Conservation (phyloP, 2,888 invertebrate species). For the Dichetophora obliterata region DNA sequence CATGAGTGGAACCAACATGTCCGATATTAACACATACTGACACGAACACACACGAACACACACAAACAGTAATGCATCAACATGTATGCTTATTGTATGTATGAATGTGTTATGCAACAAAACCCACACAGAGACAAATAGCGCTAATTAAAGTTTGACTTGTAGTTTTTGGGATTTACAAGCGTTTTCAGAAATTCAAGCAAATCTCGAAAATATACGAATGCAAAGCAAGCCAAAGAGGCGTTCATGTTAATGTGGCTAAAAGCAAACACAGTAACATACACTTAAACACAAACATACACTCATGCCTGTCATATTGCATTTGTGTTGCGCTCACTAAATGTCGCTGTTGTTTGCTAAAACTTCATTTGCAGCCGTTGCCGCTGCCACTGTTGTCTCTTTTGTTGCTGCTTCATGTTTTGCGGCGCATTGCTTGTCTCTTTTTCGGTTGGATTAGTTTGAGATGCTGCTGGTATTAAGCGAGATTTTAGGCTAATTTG, state of each 20-base stretch:
- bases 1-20: not conserved
- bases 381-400: not conserved
- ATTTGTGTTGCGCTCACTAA: not conserved
- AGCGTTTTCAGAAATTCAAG: conserved; percentile 1
- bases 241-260: conserved; percentile 19
- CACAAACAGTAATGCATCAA: not conserved
- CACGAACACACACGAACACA: conserved; percentile 2
- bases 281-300: not conserved
- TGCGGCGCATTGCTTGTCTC: conserved; percentile 24
- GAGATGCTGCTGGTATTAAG: conserved; percentile 22
- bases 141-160: conserved; percentile 48
- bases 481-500: conserved; percentile 55
- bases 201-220: conserved; percentile 4
- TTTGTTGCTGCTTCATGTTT: not conserved
- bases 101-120: conserved; percentile 34
- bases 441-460: conserved; percentile 33
- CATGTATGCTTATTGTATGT: conserved; percentile 1
- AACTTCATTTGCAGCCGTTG: not conserved
- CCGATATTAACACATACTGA: not conserved
- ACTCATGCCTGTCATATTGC: conserved; percentile 3
- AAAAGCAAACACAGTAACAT: not conserved
- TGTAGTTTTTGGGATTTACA: conserved; percentile 38
- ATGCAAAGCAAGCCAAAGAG: not conserved
- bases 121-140: conserved; percentile 42
- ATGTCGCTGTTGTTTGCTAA: conserved; percentile 4